A percentile compares a stretch with the other conserved stretches of the same genome.
Evolutionary conservation across 1,140 invertebrate genomes (phyloP).

Genomic region (Drosophila pruinosa): DNA sequence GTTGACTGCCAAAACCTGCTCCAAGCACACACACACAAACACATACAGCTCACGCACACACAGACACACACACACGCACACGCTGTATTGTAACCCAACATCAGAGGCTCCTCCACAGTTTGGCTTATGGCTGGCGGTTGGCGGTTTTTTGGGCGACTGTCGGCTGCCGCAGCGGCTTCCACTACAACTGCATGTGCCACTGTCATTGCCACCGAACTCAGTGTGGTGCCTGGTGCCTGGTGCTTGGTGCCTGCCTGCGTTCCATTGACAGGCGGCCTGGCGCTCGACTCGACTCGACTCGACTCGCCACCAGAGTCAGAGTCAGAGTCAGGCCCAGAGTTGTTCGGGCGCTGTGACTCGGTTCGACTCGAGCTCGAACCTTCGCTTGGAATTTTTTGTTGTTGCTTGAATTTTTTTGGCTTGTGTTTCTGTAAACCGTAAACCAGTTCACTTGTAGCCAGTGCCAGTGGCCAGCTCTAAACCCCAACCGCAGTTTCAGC

Average conservation of each 20-base stretch:
- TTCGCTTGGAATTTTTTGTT: slow-evolving; percentile 66
- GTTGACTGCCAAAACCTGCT: slow-evolving; percentile 46
- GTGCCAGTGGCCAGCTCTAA: slow-evolving; percentile 71
- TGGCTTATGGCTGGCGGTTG: no score
- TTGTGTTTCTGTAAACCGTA: slow-evolving; percentile 49
- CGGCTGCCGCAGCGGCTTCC: slow-evolving; percentile 71
- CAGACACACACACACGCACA: not conserved
- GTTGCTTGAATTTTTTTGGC: slow-evolving; percentile 35
- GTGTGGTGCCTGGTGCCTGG: slow-evolving; percentile 73
- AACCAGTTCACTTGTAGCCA: slow-evolving; percentile 81
- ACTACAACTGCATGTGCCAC: slow-evolving; percentile 83
- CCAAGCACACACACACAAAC: slow-evolving; percentile 12
- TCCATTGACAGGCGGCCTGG: slow-evolving; percentile 48
- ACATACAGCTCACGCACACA: not conserved
- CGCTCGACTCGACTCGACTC: slow-evolving; percentile 26
- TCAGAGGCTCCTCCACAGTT: slow-evolving; percentile 56
- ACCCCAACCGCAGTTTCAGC: slow-evolving; percentile 42
- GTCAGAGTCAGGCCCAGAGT: slow-evolving; percentile 14
- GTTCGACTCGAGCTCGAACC: slow-evolving; percentile 56
- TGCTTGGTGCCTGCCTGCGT: slow-evolving; percentile 11
- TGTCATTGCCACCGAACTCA: slow-evolving; percentile 83
- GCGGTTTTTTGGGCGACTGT: slow-evolving; percentile 40
- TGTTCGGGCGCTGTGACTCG: not conserved
- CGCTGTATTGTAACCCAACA: slow-evolving; percentile 32
- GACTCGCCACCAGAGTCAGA: slow-evolving; percentile 2